phyloP scores from a whole-genome alignment of 1,140 invertebrate genomes.

The Tyrophagus putrescentiae region DNA sequence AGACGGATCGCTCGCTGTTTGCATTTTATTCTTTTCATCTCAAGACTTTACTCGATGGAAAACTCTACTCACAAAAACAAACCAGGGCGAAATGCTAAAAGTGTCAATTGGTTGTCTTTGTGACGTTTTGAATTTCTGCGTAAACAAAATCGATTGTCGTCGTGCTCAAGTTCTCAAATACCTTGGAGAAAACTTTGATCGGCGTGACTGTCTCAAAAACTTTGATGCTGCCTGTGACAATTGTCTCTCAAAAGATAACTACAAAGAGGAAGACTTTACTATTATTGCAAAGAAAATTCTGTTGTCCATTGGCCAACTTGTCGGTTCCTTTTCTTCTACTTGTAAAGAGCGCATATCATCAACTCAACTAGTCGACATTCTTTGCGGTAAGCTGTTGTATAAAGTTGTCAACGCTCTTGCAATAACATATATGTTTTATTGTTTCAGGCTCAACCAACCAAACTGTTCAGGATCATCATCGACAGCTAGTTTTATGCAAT shows the following conservation, averaged over 20 bases:
- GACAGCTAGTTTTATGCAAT: slow-evolving; percentile 45
- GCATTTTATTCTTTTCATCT: slow-evolving; percentile 75
- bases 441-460: slow-evolving; percentile 33
- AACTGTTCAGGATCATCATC: slow-evolving; percentile 43
- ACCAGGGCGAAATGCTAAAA: neutral
- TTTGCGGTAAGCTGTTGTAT: slow-evolving; percentile 45
- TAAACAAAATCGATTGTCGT: slow-evolving; percentile 77
- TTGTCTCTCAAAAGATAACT: slow-evolving; percentile 39
- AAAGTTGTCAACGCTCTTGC: neutral
- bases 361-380: slow-evolving; percentile 60
- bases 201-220: slow-evolving; percentile 34
- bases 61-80: slow-evolving; percentile 43
- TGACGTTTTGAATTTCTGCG: slow-evolving; percentile 75
- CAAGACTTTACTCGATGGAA: slow-evolving; percentile 57
- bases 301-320: slow-evolving; percentile 55
- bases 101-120: slow-evolving; percentile 66
- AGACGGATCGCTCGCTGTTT: slow-evolving; percentile 64
- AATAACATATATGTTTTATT: slow-evolving; percentile 12
- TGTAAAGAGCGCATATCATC: slow-evolving; percentile 30
- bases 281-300: slow-evolving; percentile 52
- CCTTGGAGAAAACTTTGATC: slow-evolving; percentile 75
- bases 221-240: slow-evolving; percentile 65
- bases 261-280: slow-evolving; percentile 25
- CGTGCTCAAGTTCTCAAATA: slow-evolving; percentile 74
- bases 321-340: slow-evolving; percentile 49